Percentiles rank a stretch among this genome's conserved stretches.
Conservation (phyloP, 2,888 invertebrate species). For the Emmelina monodactyla region DNA sequence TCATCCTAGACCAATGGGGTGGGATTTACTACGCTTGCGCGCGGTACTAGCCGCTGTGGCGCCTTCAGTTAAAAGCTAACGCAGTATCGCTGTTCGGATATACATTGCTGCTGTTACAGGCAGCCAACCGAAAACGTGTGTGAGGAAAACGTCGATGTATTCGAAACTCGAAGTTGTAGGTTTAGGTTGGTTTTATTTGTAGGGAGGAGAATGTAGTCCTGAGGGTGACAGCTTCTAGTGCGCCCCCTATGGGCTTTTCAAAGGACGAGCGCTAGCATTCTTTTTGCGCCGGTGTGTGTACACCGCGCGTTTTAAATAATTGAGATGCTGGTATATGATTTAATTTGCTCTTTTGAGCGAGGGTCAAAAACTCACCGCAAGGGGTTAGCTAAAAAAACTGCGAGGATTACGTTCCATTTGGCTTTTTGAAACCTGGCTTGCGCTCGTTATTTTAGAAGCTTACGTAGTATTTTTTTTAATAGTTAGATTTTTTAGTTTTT, state of each 20-base stretch:
- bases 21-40: constrained; percentile 49
- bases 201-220: constrained; percentile 47
- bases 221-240: constrained; percentile 60
- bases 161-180: constrained; percentile 20
- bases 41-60: constrained; percentile 49
- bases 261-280: constrained; percentile 54
- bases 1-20: constrained; percentile 61
- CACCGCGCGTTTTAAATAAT: constrained; percentile 54
- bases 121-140: too few relatives aligned
- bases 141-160: constrained; percentile 32
- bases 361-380: neutral
- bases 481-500: too few relatives aligned
- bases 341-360: constrained; percentile 54
- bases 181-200: constrained; percentile 33
- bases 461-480: too few relatives aligned
- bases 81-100: constrained; percentile 31
- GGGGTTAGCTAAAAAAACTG: constrained; percentile 4
- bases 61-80: constrained; percentile 32
- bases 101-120: constrained; percentile 18
- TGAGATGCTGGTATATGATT: constrained; percentile 58
- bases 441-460: too few relatives aligned
- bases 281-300: constrained; percentile 39
- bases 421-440: too few relatives aligned
- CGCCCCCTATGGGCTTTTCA: constrained; percentile 55
- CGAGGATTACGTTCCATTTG: too few relatives aligned